Evolutionary conservation across 2,797 vertebrate species (phyloP).

Genomic region (Paratrypauchen microcephalus): DNA sequence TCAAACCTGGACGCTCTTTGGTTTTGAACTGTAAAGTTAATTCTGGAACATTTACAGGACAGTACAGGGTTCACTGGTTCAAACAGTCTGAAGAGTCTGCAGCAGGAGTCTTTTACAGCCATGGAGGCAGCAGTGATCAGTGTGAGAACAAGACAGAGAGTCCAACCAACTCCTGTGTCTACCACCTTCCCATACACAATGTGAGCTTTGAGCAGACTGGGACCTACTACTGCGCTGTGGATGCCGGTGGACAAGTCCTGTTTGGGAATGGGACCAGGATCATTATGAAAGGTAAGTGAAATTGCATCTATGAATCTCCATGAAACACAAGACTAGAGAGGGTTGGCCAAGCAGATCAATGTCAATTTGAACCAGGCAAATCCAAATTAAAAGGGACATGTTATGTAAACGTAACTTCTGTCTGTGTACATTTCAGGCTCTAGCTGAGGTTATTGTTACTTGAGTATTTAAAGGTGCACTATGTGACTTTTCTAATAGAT

Average conservation of each 20-base stretch:
- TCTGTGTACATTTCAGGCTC: too few relatives aligned
- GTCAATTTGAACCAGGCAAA: too few relatives aligned
- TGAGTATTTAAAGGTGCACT: too few relatives aligned
- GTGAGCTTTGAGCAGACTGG: background rate
- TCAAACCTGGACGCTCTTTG: slow-evolving; percentile 39
- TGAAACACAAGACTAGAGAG: too few relatives aligned
- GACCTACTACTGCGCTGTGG: too few relatives aligned
- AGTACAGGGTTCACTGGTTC: slow-evolving; percentile 43
- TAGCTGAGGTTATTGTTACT: too few relatives aligned
- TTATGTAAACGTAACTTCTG: too few relatives aligned
- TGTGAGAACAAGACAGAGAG: slow-evolving; percentile 20
- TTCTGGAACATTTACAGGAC: slow-evolving; percentile 43
- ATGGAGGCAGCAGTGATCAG: slow-evolving; percentile 27
- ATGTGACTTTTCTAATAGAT: too few relatives aligned
- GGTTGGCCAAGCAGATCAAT: too few relatives aligned
- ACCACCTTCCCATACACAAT: background rate
- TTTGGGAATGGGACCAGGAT: background rate
- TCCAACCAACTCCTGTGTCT: background rate
- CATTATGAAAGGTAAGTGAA: background rate
- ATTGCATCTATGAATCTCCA: background rate
- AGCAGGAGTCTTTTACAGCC: slow-evolving; percentile 4
- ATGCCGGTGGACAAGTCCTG: slow-evolving; percentile 39
- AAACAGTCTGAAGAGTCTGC: slow-evolving; percentile 29
- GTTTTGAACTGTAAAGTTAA: slow-evolving; percentile 52
- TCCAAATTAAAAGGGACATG: too few relatives aligned